Evolutionary conservation across 2,888 invertebrate species (phyloP).

Genomic region (Drosophila mulleri): DNA sequence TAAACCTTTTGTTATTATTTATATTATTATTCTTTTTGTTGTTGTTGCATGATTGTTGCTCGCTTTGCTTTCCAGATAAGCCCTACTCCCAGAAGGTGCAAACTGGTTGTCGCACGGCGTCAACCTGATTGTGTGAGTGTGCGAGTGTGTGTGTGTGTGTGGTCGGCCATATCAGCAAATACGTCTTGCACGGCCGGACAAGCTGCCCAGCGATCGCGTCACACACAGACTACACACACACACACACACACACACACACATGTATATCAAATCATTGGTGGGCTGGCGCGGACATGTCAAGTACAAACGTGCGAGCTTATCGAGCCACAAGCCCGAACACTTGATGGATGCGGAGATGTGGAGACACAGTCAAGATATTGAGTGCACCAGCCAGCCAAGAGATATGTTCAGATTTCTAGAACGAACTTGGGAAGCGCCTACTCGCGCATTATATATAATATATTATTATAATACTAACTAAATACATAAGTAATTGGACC

Average conservation of each 20-base stretch:
- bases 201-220: conserved; percentile 38
- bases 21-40: conserved; percentile 29
- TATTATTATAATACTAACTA: too few relatives aligned
- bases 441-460: too few relatives aligned
- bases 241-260: conserved; percentile 2
- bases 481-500: too few relatives aligned
- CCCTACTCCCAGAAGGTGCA: conserved; percentile 32
- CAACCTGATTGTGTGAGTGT: conserved; percentile 41
- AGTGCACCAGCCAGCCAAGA: not conserved
- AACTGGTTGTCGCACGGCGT: conserved; percentile 21
- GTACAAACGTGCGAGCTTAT: conserved; percentile 58
- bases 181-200: conserved; percentile 61
- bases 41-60: conserved; percentile 24
- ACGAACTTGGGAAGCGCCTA: too few relatives aligned
- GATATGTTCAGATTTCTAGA: not conserved
- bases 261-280: conserved; percentile 30
- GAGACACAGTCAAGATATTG: conserved; percentile 11
- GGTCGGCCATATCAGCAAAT: conserved; percentile 58
- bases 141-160: conserved; percentile 10
- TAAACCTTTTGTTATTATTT: conserved; percentile 48
- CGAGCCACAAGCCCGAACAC: conserved; percentile 17
- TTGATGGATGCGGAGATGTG: conserved; percentile 35
- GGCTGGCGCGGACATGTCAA: conserved; percentile 66
- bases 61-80: conserved; percentile 48
- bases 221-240: not conserved